These are phyloP conservation scores for Tiphia femorata DNA, from an alignment of 2,888 invertebrate genomes.

Conservation along the genomic window DNA sequence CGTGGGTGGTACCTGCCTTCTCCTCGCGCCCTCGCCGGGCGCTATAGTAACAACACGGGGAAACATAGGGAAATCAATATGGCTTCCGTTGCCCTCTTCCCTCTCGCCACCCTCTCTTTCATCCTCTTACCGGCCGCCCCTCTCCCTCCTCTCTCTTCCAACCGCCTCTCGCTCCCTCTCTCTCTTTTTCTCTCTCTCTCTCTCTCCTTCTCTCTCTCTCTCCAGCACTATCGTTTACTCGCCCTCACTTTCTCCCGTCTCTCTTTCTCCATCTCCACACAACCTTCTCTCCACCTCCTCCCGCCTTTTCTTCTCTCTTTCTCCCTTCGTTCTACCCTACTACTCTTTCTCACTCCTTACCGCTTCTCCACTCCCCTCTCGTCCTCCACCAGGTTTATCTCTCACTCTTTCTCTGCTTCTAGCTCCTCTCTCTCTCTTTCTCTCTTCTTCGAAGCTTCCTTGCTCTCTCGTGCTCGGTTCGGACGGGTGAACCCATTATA, in stretches of 20 bases:
- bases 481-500: slow-evolving; percentile 69
- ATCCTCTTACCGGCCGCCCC: slow-evolving; percentile 24
- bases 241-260: slow-evolving; percentile 12
- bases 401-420: slow-evolving; percentile 7
- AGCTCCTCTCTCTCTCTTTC: too few relatives aligned
- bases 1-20: slow-evolving; percentile 57
- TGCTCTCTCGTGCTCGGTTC: slow-evolving; percentile 39
- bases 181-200: slow-evolving; percentile 34
- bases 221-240: slow-evolving; percentile 9
- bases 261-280: slow-evolving; percentile 31
- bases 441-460: slow-evolving; percentile 4
- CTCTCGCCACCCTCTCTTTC: slow-evolving; percentile 44
- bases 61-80: slow-evolving; percentile 70
- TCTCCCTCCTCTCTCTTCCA: slow-evolving; percentile 37
- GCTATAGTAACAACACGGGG: slow-evolving; percentile 69
- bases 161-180: slow-evolving; percentile 32
- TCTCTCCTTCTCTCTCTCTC: slow-evolving; percentile 23
- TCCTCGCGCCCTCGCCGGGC: slow-evolving; percentile 63
- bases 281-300: too few relatives aligned
- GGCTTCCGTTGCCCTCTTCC: slow-evolving; percentile 68
- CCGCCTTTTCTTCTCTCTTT: slow-evolving; percentile 17
- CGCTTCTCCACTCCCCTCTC: slow-evolving; percentile 33
- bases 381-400: slow-evolving; percentile 19
- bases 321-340: slow-evolving; percentile 17
- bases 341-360: slow-evolving; percentile 26